Conservation (phyloP, 2,888 invertebrate genomes). For the Lochmaea crataegi region DNA sequence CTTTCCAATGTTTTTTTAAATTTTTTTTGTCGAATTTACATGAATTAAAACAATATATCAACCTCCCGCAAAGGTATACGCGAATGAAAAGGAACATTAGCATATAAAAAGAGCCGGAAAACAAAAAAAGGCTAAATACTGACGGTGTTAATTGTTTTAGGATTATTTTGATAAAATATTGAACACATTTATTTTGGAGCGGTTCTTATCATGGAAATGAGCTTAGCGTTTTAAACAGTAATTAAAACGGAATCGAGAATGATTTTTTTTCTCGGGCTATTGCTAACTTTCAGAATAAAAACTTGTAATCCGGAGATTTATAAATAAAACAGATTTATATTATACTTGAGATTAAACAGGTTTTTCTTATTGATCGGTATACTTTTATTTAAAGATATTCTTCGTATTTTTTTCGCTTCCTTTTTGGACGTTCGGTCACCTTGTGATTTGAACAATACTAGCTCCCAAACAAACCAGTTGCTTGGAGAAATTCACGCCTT, state of each 20-base stretch:
- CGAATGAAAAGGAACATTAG: constrained; percentile 35
- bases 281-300: constrained; percentile 6
- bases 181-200: constrained; percentile 29
- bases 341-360: no score
- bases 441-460: no score
- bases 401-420: no score
- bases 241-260: constrained; percentile 29
- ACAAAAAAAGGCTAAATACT: constrained; percentile 28
- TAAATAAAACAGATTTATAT: neutral
- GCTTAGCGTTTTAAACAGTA: constrained; percentile 25
- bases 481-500: no score
- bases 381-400: no score
- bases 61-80: constrained; percentile 18
- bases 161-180: constrained; percentile 41
- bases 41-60: constrained; percentile 21
- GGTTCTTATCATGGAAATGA: constrained; percentile 35
- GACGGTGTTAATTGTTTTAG: constrained; percentile 39
- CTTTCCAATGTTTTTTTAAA: neutral
- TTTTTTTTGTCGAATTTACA: neutral
- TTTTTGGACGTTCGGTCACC: no score
- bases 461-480: no score
- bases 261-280: constrained; percentile 18
- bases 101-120: constrained; percentile 34
- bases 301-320: constrained; percentile 22
- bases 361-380: neutral